A percentile compares a stretch with the other conserved stretches of the same genome.
Evolutionary conservation across 2,113 vertebrate genomes (phyloP).

Genomic region (Sinosuthora webbiana): DNA sequence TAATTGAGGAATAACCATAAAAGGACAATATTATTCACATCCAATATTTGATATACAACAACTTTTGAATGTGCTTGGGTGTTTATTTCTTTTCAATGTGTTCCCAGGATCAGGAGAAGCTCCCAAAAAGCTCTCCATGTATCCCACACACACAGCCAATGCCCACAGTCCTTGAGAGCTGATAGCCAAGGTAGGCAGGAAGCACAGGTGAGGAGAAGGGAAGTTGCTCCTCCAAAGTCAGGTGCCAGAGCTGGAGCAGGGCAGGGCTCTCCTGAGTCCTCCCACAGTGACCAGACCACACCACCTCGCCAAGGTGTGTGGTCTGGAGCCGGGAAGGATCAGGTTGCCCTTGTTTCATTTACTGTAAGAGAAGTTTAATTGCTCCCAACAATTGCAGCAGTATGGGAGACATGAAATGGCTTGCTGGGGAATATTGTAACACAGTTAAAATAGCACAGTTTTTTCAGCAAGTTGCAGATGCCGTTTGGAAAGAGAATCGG

Average conservation of each 20-base stretch:
- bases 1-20: background rate
- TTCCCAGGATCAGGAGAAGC: background rate
- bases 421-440: constrained; percentile 41
- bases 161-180: background rate
- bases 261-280: background rate
- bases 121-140: background rate
- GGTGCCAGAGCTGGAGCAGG: background rate
- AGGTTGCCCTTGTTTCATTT: constrained; percentile 33
- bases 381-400: constrained; percentile 23
- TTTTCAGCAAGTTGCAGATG: constrained; percentile 1
- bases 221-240: background rate
- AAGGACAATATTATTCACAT: background rate
- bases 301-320: constrained; percentile 34
- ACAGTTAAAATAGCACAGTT: background rate
- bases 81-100: background rate
- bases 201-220: background rate
- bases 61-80: background rate
- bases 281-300: background rate
- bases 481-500: background rate
- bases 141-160: rapidly evolving
- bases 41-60: background rate
- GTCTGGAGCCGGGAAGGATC: background rate
- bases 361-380: constrained; percentile 47
- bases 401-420: constrained; percentile 5
- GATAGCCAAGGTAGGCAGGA: background rate